Base-by-base conservation (phyloP, 2,888 invertebrate species). In the Hydrotaea diabolus region DNA sequence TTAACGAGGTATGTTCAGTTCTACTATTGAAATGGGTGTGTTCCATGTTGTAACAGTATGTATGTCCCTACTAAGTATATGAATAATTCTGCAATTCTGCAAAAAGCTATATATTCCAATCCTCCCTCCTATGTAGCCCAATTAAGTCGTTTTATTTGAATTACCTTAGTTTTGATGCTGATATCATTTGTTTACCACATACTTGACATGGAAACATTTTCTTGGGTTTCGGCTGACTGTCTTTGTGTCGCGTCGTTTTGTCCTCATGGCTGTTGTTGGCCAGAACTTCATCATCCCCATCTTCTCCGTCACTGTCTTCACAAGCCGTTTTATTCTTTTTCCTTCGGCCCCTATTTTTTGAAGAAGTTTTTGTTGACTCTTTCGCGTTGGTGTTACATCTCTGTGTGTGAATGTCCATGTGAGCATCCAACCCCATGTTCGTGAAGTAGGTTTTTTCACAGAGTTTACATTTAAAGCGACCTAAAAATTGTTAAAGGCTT, bases 401-500 rank as follows among this genome's bases (percentile, higher is more conserved):
- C 2, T 86, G 85, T 79, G 88, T 73, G 77, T 89, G 89, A 0
- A 87, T 82, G 0, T 87, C 85, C 76, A 87, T 85, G 76, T 90
- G 90, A 2, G 87, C 87, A 17, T 88, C 87, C 4, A 90, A 82
- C 0, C 89, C 90, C 3, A 86, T 85, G 53, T 86, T 85, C 0
- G 90, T 90, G 53, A 88, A 90, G 77, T 90, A 90, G 3, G 87
- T 66, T 71, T 89, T 89, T 15, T 86, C 76, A 73, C 90, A 90
- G 11, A 87, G 84, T 55, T 87, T 84, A 55, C 90, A 90, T 82
- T 88, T 87, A 31, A 86, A 87, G 2, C 88, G 87, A 55, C 89
- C 89, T 89, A 19, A 0, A 77, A 59, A 43, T 31, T n/a, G 36
- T n/a, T 31, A 17, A 36, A 64, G 13, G 39, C 9, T 39, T 3